These are phyloP conservation scores for Colistium nudipinnis DNA, from an alignment of 2,113 vertebrate species.

Conservation along the genomic window DNA sequence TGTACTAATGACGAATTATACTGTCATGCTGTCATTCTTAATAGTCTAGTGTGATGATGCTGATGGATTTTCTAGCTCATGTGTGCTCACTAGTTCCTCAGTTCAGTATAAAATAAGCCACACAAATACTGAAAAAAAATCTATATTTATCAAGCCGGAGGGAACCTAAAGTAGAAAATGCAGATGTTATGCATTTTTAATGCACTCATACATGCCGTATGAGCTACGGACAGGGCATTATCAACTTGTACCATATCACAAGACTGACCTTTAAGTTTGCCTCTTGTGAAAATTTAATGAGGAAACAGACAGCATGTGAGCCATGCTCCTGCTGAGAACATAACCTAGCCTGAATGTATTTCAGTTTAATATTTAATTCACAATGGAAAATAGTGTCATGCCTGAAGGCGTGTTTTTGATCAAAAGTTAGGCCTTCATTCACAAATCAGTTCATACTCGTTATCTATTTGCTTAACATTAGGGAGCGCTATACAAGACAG, in stretches of 20 bases:
- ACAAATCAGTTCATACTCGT: background rate
- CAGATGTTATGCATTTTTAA: constrained; percentile 33
- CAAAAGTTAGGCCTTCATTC: background rate
- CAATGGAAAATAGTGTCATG: background rate
- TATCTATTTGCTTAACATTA: background rate
- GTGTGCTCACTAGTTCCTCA: too few species aligned
- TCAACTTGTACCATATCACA: constrained; percentile 17
- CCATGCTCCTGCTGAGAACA: background rate
- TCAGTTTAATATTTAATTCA: background rate
- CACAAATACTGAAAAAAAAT: background rate
- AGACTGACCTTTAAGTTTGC: constrained; percentile 45
- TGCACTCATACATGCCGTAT: constrained; percentile 9
- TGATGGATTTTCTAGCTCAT: background rate
- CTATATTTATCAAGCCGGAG: background rate
- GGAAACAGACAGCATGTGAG: constrained; percentile 29
- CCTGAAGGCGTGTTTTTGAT: background rate
- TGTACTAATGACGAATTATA: background rate
- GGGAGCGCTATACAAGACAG: too few species aligned
- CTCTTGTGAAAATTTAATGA: constrained; percentile 48
- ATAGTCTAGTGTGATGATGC: background rate
- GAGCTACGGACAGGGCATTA: constrained; percentile 31
- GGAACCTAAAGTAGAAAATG: constrained; percentile 10
- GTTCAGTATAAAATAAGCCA: background rate
- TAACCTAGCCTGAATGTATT: background rate
- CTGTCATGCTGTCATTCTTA: constrained; percentile 1